These are phyloP conservation scores for Campaea margaritaria DNA, from an alignment of 2,888 invertebrate genomes.

Conservation along the genomic window DNA sequence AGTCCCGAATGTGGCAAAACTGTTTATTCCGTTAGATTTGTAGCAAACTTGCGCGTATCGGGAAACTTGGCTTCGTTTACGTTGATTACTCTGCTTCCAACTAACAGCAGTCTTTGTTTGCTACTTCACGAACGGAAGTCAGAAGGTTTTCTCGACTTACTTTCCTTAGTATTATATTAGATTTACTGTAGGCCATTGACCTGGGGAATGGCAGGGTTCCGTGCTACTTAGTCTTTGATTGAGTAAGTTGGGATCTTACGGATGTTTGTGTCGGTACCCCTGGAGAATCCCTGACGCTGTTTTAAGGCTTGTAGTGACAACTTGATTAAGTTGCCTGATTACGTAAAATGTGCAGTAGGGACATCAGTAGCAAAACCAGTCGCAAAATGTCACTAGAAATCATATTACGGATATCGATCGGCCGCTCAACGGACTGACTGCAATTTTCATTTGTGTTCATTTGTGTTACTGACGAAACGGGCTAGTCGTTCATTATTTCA, in stretches of 20 bases:
- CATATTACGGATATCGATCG: too few species aligned
- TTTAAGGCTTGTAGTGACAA: too few species aligned
- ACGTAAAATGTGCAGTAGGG: too few species aligned
- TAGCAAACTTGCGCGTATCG: conserved; percentile 12
- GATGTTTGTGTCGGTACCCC: not conserved
- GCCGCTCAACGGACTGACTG: too few species aligned
- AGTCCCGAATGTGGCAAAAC: conserved; percentile 7
- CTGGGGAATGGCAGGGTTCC: not conserved
- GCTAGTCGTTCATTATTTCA: too few species aligned
- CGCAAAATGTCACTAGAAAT: too few species aligned
- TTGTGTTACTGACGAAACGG: too few species aligned
- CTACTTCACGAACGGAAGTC: conserved; percentile 14
- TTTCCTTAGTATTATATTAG: conserved; percentile 11
- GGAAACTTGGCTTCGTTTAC: conserved; percentile 10
- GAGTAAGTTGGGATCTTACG: conserved; percentile 2
- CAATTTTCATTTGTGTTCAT: too few species aligned
- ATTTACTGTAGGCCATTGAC: conserved; percentile 15
- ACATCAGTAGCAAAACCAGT: too few species aligned
- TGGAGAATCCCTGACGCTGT: not conserved
- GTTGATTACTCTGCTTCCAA: conserved; percentile 18
- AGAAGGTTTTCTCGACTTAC: conserved; percentile 3
- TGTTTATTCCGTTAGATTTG: conserved; percentile 26
- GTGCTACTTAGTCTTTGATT: conserved; percentile 9
- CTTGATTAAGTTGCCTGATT: too few species aligned
- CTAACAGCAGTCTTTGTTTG: conserved; percentile 17